Evolutionary conservation across 2,888 invertebrate species (phyloP), one percentile per base, ranked within the genome.

Genomic region (Arrhopalites spinosus): DNA sequence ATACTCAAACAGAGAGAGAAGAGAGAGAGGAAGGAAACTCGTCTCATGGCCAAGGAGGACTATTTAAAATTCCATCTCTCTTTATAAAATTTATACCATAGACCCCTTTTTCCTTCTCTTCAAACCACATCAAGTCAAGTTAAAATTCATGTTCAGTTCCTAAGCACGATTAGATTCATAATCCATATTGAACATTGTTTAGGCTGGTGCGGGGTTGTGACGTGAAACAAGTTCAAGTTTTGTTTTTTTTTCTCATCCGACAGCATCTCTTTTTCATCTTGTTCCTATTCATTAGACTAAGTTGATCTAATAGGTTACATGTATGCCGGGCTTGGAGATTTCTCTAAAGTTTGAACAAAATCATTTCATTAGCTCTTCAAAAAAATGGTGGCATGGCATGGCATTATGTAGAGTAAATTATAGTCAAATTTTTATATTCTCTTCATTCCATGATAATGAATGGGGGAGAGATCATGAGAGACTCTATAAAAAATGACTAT

Each of bases 101-200:
- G 23, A 25, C 59, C 25, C 59, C 36, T 36, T 36, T 36, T 11
- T 36, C 36, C 20, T 3, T 25, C 59, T 13, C 13, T 25, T 15
- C 25, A 1, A 7, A 1, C 25, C 1, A 59, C 59, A 15, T 59
- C 27, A 27, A 3, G 25, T 59, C 5, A 7, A 7, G 20, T 56
- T 56, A 7, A 56, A 59, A 59, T 59, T 59, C 59, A 27, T 23
- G 25, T 59, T 59, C 27, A 27, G 13, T 5, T 53, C 53, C 59
- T 2, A 59, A 17, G 50, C 20, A 50, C 50, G 50, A 50, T 23
- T 59, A 27, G 8, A 59, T 59, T 27, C 59, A 66, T 66, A 66
- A 66, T 66, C 66, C 66, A 66, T 66, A 66, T 66, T 66, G 66
- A 66, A 66, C 66, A 45, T 11, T 3, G 17, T 59, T 25, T 25